Conservation (phyloP, 1,140 invertebrate genomes). For the Prorops nasuta region DNA sequence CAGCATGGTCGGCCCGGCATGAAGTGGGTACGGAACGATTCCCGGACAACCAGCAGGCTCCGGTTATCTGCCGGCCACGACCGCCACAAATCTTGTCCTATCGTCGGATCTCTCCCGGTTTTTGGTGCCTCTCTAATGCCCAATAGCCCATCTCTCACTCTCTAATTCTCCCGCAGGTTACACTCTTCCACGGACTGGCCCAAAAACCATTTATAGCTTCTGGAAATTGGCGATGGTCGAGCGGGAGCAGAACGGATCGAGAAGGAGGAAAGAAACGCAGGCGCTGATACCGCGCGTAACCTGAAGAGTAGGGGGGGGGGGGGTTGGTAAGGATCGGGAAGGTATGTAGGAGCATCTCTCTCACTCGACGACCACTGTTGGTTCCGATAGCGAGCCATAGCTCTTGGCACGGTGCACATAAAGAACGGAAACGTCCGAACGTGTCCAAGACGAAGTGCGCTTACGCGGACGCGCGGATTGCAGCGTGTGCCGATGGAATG, state of each 20-base stretch:
- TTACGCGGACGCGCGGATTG: slow-evolving; percentile 43
- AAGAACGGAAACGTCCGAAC: slow-evolving; percentile 45
- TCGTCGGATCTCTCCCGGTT: slow-evolving; percentile 49
- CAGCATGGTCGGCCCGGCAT: slow-evolving; percentile 12
- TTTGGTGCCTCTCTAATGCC: slow-evolving; percentile 48
- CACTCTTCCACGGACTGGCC: neutral
- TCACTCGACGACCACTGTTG: slow-evolving; percentile 22
- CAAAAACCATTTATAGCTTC: neutral
- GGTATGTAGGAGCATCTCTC: no score
- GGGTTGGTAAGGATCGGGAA: no score
- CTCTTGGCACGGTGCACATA: slow-evolving; percentile 40
- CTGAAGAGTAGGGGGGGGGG: no score
- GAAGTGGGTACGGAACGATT: slow-evolving; percentile 17
- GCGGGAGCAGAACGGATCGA: slow-evolving; percentile 1
- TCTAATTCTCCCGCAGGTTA: slow-evolving; percentile 2
- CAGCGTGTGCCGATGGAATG: slow-evolving; percentile 9
- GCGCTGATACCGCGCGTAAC: no score
- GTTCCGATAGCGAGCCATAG: slow-evolving; percentile 42
- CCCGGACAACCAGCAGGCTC: slow-evolving; percentile 3
- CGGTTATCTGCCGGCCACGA: slow-evolving; percentile 47
- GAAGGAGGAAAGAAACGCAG: no score
- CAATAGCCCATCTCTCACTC: slow-evolving; percentile 26
- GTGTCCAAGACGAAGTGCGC: slow-evolving; percentile 47
- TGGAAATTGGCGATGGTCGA: slow-evolving; percentile 1
- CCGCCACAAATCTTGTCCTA: slow-evolving; percentile 50